Base-by-base conservation (phyloP, 2,888 invertebrate species). In the Drosophila mulleri region DNA sequence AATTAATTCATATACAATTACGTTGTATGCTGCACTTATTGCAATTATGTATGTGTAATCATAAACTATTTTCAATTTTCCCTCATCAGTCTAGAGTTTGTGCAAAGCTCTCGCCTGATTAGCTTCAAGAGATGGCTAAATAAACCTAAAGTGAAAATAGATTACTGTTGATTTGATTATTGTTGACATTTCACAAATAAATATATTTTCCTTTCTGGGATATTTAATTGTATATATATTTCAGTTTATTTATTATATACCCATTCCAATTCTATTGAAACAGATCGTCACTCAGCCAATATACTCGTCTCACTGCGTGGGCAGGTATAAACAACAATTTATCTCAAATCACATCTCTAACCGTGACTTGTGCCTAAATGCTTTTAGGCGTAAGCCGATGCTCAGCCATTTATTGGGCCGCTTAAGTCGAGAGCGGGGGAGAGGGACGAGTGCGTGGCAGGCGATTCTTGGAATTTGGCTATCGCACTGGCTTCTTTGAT, bases 1-100 rank as follows among this genome's bases (percentile, higher is more conserved):
- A 59, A 74, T 77, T 74, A 70, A 70, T 78, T 54, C 58, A 39
- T 26, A 50, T 44, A 37, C 32, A 56, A 48, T 20, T 47, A 37
- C 69, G 59, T 65, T 54, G 69, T 61, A n/a, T 35, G 18, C 20
- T 7, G 44, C 44, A 58, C 4, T 14, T 45, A 35, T 37, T 58
- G 35, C 35, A 35, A 23, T n/a, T 23, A 35, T 12, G 23, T n/a
- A 35, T 0, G n/a, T n/a, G n/a, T 41, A 37, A 45, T 12, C n/a
- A 45, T 23, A 20, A 29, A 29, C 29, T 12, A n/a, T 44, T 14
- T 16, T 11, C 9, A 35, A 4, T 26, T 23, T 26, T n/a, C n/a
- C 4, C 48, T 61, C n/a, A 11, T 11, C 18, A 37, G 68, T 68
- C 68, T 68, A 56, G 60, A 67, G 59, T 12, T 50, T 52, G 41